These are phyloP conservation scores for Littorina saxatilis DNA, from an alignment of 1,140 invertebrate genomes.

Conservation along the genomic window DNA sequence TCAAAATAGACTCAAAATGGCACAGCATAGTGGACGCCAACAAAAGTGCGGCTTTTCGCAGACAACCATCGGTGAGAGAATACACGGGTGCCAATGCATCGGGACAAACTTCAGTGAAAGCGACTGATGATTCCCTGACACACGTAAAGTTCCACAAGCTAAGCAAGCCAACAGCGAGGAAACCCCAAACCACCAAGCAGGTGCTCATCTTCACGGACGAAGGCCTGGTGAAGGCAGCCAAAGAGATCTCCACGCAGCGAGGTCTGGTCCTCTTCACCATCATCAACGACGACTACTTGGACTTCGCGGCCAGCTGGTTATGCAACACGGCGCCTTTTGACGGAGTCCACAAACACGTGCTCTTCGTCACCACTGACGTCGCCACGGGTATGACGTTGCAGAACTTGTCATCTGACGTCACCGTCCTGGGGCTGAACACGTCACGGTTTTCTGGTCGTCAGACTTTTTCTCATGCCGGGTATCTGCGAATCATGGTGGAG, in stretches of 20 bases:
- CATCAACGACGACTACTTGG: conserved; percentile 62
- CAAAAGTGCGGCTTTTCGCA: no score
- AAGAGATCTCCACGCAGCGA: conserved; percentile 9
- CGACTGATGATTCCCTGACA: no score
- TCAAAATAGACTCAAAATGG: no score
- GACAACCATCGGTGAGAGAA: no score
- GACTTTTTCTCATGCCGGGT: conserved; percentile 57
- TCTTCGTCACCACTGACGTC: conserved; percentile 60
- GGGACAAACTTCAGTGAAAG: no score
- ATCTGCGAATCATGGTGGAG: conserved; percentile 64
- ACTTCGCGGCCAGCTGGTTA: conserved; percentile 63
- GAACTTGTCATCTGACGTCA: conserved; percentile 54
- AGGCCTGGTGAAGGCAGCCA: conserved; percentile 51
- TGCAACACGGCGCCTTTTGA: conserved; percentile 63
- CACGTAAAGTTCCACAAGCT: no score
- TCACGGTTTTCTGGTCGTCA: conserved; percentile 46
- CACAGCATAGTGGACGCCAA: no score
- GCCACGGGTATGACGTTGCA: conserved; percentile 46
- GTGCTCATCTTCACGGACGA: not conserved
- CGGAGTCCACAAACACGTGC: conserved; percentile 56
- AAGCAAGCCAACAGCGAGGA: no score
- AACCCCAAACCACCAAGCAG: no score
- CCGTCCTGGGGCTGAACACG: conserved; percentile 37
- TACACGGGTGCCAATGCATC: no score
- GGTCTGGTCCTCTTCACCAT: conserved; percentile 54